A percentile compares a stretch with the other conserved stretches of the same genome.
These are phyloP conservation scores for Apis laboriosa DNA, from an alignment of 1,140 invertebrate genomes.

Conservation along the genomic window DNA sequence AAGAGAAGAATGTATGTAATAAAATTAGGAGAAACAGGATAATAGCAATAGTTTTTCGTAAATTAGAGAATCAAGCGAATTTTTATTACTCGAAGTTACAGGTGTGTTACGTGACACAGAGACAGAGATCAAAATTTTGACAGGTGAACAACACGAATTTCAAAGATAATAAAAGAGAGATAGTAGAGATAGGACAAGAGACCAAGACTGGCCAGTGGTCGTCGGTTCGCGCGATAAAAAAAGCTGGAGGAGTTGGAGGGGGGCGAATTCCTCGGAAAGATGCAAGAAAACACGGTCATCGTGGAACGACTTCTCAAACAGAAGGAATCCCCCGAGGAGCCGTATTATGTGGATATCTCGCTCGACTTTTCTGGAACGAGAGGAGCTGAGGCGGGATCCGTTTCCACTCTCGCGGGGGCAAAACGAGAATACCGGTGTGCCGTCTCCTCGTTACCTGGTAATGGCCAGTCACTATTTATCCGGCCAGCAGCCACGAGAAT, in stretches of 20 bases:
- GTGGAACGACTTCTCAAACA: constrained; percentile 49
- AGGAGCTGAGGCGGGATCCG: constrained; percentile 43
- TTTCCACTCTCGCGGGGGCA: constrained; percentile 33
- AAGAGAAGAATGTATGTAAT: too few relatives aligned
- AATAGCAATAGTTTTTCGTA: too few relatives aligned
- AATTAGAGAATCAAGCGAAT: too few relatives aligned
- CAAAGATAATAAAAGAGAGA: too few relatives aligned
- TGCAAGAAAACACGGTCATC: constrained; percentile 52
- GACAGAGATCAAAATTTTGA: too few relatives aligned
- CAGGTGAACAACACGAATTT: too few relatives aligned
- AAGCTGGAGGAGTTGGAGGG: not conserved
- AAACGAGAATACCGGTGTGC: constrained; percentile 4
- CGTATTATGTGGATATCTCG: constrained; percentile 56
- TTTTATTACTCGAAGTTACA: too few relatives aligned
- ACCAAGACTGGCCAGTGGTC: not conserved
- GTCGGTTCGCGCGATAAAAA: constrained; percentile 38
- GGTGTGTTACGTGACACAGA: too few relatives aligned
- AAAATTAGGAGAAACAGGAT: too few relatives aligned
- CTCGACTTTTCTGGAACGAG: constrained; percentile 57
- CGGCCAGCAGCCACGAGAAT: constrained; percentile 29
- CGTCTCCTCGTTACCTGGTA: constrained; percentile 65
- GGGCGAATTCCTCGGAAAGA: constrained; percentile 32
- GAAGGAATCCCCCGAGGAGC: constrained; percentile 57
- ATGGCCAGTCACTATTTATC: constrained; percentile 70
- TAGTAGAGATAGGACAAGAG: not conserved